Evolutionary conservation across 2,888 invertebrate genomes (phyloP), one percentile per base, ranked within the genome.

Genomic region (Athalia rosae): DNA sequence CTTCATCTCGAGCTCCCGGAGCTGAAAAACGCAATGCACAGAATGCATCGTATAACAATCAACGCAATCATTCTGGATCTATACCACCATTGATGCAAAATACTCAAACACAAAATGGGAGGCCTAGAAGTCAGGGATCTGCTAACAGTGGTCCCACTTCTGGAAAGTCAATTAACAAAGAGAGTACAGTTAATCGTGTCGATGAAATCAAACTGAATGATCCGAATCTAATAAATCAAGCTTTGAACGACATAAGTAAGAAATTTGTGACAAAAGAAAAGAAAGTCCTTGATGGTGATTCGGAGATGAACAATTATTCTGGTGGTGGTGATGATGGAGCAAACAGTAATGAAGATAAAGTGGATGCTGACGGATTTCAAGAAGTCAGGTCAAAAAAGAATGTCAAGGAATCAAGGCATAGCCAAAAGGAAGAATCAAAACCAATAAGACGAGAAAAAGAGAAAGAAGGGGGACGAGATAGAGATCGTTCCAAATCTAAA

Each of bases 331-430:
- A 90, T 85, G 84, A 89, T 85, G 83, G 90, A 87, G 83, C 79
- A 3, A 87, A 85, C 77, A 84, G 83, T 28, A 83, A 81, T 8
- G 90, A 91, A 56, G 88, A 89, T 45, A 86, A 89, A 61, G 78
- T 89, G 5, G 92, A 94, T 78, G 93, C 94, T 76, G 94, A 94
- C 85, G 95, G 95, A 69, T 96, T 97, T 90, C 95, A 96, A 90
- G 96, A 97, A 89, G 97, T 96, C 6, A 93, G 95, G 78, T 95
- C 95, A 77, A 95, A 95, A 89, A 96, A 95, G 87, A 93, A 92
- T 82, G 93, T 93, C 0, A 95, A 95, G 84, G 94, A 94, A 76
- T 87, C 92, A 0, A 90, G 84, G 86, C 90, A 84, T 87, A 89
- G 84, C 67, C 80, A 89, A 82, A 78, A 77, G 81, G 63, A 73